Base-by-base conservation (phyloP, 2,113 vertebrate genomes). In the Syngnathus floridae region DNA sequence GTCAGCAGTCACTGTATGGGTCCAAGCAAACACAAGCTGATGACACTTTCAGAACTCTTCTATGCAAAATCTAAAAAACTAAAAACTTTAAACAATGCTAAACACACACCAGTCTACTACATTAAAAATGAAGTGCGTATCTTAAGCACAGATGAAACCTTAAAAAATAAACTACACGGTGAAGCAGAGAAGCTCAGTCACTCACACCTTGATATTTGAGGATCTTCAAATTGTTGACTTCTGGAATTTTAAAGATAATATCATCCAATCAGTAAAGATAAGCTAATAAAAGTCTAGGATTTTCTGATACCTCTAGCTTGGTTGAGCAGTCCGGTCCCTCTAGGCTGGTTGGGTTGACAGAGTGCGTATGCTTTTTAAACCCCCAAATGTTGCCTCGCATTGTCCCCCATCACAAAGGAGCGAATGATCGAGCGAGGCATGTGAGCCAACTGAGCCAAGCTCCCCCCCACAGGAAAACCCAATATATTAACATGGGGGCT, bases 381-480 rank as follows among this genome's bases (percentile, higher is more conserved):
- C 79, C 69, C 69, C 66, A n/a, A 78, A 72, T 66, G 66, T 85
- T 62, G 73, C 66, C 70, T 65, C 66, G 71, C 73, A 87, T 91
- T 83, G 83, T 91, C 79, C 74, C 9, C 9, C 22, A n/a, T 72
- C 58, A 88, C 84, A 88, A 90, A 81, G 73, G 83, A 75, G 83
- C 68, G 81, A 89, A 87, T 82, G 80, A 88, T 87, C 79, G 71
- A 88, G 87, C 19, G 81, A 79, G 83, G 65, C 81, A 81, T 87
- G 83, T 83, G 79, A 80, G 81, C 26, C 26, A 31, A 31, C 26
- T 31, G 26, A 31, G 26, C 26, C 26, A 31, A 31, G 26, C 26
- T 31, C 26, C 26, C 26, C 26, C 26, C 26, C 26, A 31, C 26
- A 31, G 26, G 26, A 31, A 31, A 31, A 31, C 26, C 37, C 31